Base-by-base conservation (phyloP, 2,888 invertebrate species). In the Drosophila maculinotata region DNA sequence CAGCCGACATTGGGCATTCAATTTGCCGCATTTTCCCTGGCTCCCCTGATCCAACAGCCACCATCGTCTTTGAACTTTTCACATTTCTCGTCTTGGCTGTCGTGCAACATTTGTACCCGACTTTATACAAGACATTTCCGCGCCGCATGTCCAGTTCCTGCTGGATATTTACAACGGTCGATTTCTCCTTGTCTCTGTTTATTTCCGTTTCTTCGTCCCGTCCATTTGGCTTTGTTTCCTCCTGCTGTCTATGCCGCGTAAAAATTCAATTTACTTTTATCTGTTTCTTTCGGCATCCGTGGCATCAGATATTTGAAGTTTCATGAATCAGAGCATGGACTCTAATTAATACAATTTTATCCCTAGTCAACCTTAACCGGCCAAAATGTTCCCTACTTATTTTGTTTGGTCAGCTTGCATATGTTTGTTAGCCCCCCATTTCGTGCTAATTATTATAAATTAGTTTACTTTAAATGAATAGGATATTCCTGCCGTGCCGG, bases 101-200 rank as follows among this genome's bases (percentile, higher is more conserved):
- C 73, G 68, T 68, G 76, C 39, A 80, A 68, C 80, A 81, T 83
- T 81, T 81, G 81, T 79, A 77, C 69, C 67, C 63, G 57, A 72
- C 76, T 79, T 74, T 80, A 63, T 74, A 65, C 65, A 74, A 76
- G 79, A 81, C 83, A 81, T 81, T 83, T 85, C 83, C 77, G 83
- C 66, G 80, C 80, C 74, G 82, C 76, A 84, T 85, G 72, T 79
- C 73, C 79, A 78, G 74, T 82, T 82, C 72, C 76, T 81, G 71
- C 60, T 65, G 64, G 74, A 64, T 47, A 62, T 53, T 63, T 69
- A 47, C 59, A 63, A 69, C 71, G 80, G 67, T 78, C 76, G 72
- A 69, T 75, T 72, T 76, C 74, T 58, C 52, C 65, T 63, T 66
- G 66, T 45, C 66, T 51, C 42, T 64, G 49, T 69, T 42, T 59